These are phyloP conservation scores for Hermaeophaga mercurialis DNA, from an alignment of 2,888 invertebrate species.

Conservation along the genomic window DNA sequence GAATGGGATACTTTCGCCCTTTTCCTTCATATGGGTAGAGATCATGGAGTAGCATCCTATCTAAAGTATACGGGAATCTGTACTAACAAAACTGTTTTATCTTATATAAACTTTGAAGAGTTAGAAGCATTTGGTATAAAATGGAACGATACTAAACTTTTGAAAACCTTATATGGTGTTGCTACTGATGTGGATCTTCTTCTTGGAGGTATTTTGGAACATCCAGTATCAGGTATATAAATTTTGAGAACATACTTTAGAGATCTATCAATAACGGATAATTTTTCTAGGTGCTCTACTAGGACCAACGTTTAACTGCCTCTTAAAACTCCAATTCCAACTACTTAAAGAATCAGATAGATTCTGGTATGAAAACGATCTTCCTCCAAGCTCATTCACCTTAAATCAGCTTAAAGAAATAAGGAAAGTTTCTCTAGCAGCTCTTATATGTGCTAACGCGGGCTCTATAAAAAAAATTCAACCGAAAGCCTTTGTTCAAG, in stretches of 20 bases:
- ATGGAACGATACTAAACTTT: conserved; percentile 64
- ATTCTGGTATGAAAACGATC: conserved; percentile 95
- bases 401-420: conserved; percentile 80
- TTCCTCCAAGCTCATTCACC: conserved; percentile 83
- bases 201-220: conserved; percentile 82
- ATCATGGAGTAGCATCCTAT: conserved; percentile 82
- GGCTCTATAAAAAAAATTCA: conserved; percentile 74
- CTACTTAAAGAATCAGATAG: conserved; percentile 84
- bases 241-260: no score
- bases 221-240: conserved; percentile 64
- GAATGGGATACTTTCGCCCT: conserved; percentile 59
- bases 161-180: conserved; percentile 71
- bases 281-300: conserved; percentile 77
- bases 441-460: conserved; percentile 78
- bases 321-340: conserved; percentile 82
- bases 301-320: conserved; percentile 86
- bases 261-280: no score
- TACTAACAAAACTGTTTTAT: conserved; percentile 52
- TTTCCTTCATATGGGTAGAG: conserved; percentile 70
- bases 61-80: conserved; percentile 71
- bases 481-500: conserved; percentile 82
- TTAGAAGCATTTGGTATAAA: conserved; percentile 63
- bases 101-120: conserved; percentile 56
- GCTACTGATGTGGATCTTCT: conserved; percentile 84
- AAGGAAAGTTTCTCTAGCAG: conserved; percentile 77